A percentile compares a stretch with the other conserved stretches of the same genome.
These are phyloP conservation scores for Trogon melanurus DNA, from an alignment of 2,113 vertebrate species.

Conservation along the genomic window DNA sequence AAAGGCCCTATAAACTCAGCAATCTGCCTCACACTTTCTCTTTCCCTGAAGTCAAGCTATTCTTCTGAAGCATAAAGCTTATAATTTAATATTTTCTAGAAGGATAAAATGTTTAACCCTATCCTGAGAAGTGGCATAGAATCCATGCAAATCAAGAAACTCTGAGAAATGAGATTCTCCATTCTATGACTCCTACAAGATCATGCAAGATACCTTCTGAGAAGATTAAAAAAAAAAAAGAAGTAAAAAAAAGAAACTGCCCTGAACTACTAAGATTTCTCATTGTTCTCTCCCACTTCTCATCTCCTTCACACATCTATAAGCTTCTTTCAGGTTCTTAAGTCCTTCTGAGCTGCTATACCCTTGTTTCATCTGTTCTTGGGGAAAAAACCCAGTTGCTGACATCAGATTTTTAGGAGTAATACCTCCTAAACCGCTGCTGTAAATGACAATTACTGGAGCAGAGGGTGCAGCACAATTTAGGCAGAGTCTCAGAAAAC, in stretches of 20 bases:
- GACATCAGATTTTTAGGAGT: background rate
- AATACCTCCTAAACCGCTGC: background rate
- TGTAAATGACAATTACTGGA: background rate
- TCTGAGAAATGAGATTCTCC: background rate
- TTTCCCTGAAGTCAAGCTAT: slow-evolving; percentile 32
- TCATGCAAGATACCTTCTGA: background rate
- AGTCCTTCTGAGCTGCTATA: background rate
- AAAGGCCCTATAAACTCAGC: slow-evolving; percentile 59
- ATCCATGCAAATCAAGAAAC: background rate
- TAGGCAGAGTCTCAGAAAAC: background rate
- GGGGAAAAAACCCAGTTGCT: background rate
- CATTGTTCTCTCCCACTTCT: background rate
- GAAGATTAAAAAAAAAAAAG: background rate
- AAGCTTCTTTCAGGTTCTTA: background rate
- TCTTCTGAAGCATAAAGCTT: slow-evolving; percentile 63
- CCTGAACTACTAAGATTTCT: background rate
- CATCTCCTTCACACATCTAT: background rate
- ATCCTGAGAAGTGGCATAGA: background rate
- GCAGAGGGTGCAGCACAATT: background rate
- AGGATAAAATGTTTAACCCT: slow-evolving; percentile 32
- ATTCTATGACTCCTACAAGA: background rate
- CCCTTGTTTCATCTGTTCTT: background rate
- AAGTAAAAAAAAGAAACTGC: background rate
- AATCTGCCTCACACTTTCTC: slow-evolving; percentile 41
- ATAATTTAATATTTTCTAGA: slow-evolving; percentile 21